A percentile compares a stretch with the other conserved stretches of the same genome.
Conservation (phyloP, 2,113 vertebrate genomes). For the Saccopteryx bilineata region DNA sequence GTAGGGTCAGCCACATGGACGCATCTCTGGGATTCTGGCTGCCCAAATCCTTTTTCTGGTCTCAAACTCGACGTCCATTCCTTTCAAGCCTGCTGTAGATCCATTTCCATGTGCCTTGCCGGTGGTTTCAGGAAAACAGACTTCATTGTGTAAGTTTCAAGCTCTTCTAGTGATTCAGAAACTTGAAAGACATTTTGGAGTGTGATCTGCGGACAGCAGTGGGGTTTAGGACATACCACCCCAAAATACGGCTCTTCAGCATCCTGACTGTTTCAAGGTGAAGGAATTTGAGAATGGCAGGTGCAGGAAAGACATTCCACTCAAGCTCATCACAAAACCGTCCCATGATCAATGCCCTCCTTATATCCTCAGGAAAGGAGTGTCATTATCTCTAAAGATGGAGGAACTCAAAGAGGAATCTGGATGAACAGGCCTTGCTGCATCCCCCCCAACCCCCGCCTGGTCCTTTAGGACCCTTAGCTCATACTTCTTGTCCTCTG, state of each 20-base stretch:
- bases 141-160: slow-evolving; percentile 16
- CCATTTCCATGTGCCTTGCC: background rate
- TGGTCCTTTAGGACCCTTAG: background rate
- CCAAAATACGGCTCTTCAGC: background rate
- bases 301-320: background rate
- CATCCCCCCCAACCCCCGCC: background rate
- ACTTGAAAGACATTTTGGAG: background rate
- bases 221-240: background rate
- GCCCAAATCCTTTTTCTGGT: background rate
- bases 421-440: background rate
- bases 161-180: slow-evolving; percentile 18
- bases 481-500: background rate
- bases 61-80: background rate
- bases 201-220: background rate
- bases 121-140: slow-evolving; percentile 6
- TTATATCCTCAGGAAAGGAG: background rate
- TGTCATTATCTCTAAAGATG: background rate
- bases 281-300: background rate
- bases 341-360: background rate
- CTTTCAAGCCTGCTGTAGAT: slow-evolving; percentile 1
- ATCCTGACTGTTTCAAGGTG: background rate
- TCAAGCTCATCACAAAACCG: background rate
- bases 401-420: background rate
- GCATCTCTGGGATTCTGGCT: background rate
- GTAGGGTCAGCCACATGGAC: background rate